Percentiles rank a stretch among this genome's conserved stretches.
Conservation (phyloP, 53 echinoderm and acorn worm genomes). For the Temnopleurus reevesii region DNA sequence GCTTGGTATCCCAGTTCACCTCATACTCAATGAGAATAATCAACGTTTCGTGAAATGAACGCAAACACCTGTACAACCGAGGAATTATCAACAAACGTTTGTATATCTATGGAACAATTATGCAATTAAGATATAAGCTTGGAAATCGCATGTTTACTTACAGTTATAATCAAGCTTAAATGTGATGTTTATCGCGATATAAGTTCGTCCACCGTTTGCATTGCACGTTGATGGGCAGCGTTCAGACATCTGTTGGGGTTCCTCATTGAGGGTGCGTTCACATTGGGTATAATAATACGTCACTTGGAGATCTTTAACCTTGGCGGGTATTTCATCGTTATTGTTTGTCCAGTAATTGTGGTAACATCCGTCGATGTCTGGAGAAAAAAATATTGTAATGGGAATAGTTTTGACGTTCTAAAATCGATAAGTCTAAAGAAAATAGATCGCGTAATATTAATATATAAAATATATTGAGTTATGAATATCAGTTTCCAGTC, state of each 20-base stretch:
- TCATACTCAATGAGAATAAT: no score
- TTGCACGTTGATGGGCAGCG: neutral
- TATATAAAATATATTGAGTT: no score
- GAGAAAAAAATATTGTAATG: neutral
- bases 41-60: no score
- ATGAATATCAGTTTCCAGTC: no score
- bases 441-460: no score
- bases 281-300: neutral
- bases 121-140: no score
- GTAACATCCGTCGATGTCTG: neutral
- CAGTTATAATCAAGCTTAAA: neutral
- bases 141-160: neutral
- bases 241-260: neutral
- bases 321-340: neutral
- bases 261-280: neutral
- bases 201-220: neutral
- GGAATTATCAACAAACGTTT: no score
- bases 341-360: neutral
- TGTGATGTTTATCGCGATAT: slow-evolving; percentile 2
- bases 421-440: neutral
- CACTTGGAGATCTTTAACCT: neutral
- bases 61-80: no score
- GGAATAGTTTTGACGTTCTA: neutral
- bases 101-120: no score
- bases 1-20: no score